Base-by-base conservation (phyloP, 2,888 invertebrate genomes). In the Galeruca laticollis region DNA sequence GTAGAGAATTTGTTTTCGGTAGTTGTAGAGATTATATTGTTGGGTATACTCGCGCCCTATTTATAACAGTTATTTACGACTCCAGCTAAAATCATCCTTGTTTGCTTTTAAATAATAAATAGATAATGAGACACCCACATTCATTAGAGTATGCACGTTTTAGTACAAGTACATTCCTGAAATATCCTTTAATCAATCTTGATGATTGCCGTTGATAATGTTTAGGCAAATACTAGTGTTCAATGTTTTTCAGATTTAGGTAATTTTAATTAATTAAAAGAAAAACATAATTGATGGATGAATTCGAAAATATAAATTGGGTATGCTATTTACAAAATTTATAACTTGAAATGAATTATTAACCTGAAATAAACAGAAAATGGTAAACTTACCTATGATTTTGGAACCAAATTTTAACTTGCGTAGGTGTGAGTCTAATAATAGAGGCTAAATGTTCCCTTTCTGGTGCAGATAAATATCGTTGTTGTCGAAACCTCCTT, bases 351-450 rank as follows among this genome's bases (percentile, higher is more conserved):
- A n/a, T n/a, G n/a, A n/a, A n/a, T n/a, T n/a, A n/a, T 40, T 40
- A 9, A 6, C 11, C 10, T 40, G 1, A 43, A 43, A 15, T 43
- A 43, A 13, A n/a, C 2, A 40, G n/a, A 40, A 40, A 1, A 40
- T 6, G 11, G 18, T 9, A 47, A 33, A 73, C 82, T 80, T 71
- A 86, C 86, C 97, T 92, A 85, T 99, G 99, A 86, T 98, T 98
- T 85, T 98, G 98, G 87, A 99, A 99, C 99, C 99, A 99, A 80
- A 99, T 99, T 87, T 98, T 98, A 61, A 95, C 95, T 88, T 99
- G 99, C 2, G 98, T 99, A 0, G 99, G 99, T 2, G 99, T 98
- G 69, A 99, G 88, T 68, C 96, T 90, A 75, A 99, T 99, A 80
- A 97, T 89, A 74, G 95, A 95, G 2, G 99, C 99, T 75, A 99